Conservation (phyloP, 2,888 invertebrate genomes). For the Pristionchus fissidentatus region DNA sequence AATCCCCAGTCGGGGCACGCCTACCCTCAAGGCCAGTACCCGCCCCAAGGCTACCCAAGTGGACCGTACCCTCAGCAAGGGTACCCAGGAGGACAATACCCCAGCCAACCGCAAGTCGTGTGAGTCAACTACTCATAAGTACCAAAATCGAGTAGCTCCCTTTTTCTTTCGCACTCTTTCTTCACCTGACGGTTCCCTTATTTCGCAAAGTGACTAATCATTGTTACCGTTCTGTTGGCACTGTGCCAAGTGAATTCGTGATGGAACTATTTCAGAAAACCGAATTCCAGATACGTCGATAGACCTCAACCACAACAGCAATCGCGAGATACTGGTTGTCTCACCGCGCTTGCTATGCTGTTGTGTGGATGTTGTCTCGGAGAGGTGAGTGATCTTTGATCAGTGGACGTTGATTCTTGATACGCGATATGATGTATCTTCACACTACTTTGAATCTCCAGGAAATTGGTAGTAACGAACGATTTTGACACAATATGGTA, state of each 20-base stretch:
- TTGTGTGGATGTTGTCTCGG: conserved; percentile 71
- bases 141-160: no score
- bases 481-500: no score
- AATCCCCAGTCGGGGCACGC: conserved; percentile 11
- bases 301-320: conserved; percentile 54
- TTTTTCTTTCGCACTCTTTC: no score
- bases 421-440: not conserved
- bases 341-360: conserved; percentile 65
- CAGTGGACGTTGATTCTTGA: not conserved
- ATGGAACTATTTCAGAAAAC: no score
- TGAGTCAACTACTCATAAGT: no score
- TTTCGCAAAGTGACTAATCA: no score
- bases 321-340: conserved; percentile 61
- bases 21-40: conserved; percentile 40
- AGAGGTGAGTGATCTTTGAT: conserved; percentile 50
- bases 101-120: conserved; percentile 70
- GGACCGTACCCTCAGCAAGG: conserved; percentile 47
- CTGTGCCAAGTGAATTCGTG: no score
- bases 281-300: conserved; percentile 61
- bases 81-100: conserved; percentile 64
- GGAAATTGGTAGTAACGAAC: no score
- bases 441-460: not conserved
- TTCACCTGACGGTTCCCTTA: no score
- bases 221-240: no score
- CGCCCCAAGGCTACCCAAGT: conserved; percentile 54